Percentiles rank a stretch among this genome's conserved stretches.
Conservation (phyloP, 2,113 vertebrate species). For the Pheucticus melanocephalus region DNA sequence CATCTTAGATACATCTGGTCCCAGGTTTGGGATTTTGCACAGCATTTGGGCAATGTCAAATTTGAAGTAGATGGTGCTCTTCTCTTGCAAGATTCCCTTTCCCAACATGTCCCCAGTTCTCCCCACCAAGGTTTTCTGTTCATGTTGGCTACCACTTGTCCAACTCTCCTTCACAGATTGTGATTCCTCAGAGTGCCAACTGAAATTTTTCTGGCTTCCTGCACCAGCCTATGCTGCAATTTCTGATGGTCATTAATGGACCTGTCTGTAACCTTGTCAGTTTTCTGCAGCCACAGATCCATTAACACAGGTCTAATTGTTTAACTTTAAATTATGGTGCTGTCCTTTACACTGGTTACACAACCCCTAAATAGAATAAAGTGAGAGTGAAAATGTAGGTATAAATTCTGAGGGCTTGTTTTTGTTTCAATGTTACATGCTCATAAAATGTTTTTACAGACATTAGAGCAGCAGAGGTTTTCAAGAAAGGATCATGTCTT, state of each 20-base stretch:
- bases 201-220: neutral
- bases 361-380: neutral
- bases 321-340: neutral
- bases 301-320: neutral
- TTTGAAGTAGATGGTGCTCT: neutral
- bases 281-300: neutral
- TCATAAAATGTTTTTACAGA: neutral
- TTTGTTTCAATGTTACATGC: neutral
- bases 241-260: neutral
- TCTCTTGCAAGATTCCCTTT: neutral
- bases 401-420: neutral
- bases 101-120: fast-evolving
- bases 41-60: neutral
- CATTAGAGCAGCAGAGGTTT: neutral
- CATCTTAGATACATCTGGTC: neutral
- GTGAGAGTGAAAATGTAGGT: neutral
- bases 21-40: neutral
- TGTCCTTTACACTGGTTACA: neutral
- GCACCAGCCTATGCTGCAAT: neutral
- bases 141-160: neutral
- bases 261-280: fast-evolving
- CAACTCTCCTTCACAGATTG: neutral
- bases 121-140: neutral
- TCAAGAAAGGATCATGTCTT: neutral
- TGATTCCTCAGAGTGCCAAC: neutral